Conservation (phyloP, 2,797 vertebrate species). For the Picus viridis region DNA sequence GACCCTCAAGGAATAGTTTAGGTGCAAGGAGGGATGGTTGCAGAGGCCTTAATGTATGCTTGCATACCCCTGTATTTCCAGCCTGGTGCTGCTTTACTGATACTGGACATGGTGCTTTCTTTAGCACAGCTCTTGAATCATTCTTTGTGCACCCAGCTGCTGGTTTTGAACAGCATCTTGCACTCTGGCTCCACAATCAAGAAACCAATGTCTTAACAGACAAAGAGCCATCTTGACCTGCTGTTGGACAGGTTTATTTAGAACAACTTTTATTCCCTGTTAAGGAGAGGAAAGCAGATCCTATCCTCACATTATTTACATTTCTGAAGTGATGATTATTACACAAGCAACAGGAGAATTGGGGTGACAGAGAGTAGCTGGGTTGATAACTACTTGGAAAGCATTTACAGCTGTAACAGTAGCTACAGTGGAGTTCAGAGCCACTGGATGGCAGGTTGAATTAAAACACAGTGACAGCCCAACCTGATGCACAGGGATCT, state of each 20-base stretch:
- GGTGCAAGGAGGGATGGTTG: neutral
- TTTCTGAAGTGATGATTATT: slow-evolving; percentile 10
- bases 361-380: neutral
- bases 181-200: neutral
- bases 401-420: neutral
- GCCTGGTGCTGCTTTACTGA: fast-evolving
- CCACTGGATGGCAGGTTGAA: neutral
- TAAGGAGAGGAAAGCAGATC: neutral
- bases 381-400: neutral
- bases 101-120: fast-evolving
- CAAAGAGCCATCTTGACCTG: slow-evolving; percentile 45
- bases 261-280: slow-evolving; percentile 10
- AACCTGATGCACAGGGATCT: slow-evolving; percentile 1
- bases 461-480: neutral
- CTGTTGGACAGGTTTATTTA: slow-evolving; percentile 71
- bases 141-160: fast-evolving
- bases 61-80: neutral
- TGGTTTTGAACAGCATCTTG: neutral
- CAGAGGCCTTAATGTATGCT: neutral
- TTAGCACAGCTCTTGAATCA: neutral
- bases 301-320: slow-evolving; percentile 41
- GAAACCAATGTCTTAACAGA: neutral
- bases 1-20: neutral
- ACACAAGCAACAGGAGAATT: neutral
- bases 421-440: neutral